A percentile compares a stretch with the other conserved stretches of the same genome.
Evolutionary conservation across 1,140 invertebrate genomes (phyloP).

Genomic region (Heliconius hewitsoni): DNA sequence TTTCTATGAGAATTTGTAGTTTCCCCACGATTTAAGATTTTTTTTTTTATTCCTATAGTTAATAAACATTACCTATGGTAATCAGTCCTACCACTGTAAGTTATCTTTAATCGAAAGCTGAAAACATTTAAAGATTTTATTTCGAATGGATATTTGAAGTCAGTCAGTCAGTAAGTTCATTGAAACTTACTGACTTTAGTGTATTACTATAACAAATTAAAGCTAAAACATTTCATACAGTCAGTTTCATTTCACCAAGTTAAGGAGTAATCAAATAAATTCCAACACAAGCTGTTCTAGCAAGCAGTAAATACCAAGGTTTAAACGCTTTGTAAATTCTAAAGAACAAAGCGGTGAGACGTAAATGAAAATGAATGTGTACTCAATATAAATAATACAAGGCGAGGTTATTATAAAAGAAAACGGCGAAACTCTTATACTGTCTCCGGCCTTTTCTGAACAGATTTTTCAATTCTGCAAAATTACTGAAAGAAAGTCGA

Average conservation of each 20-base stretch:
- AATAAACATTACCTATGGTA: too few relatives aligned
- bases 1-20: too few relatives aligned
- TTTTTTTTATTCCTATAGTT: too few relatives aligned
- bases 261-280: constrained; percentile 14
- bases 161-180: too few relatives aligned
- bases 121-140: too few relatives aligned
- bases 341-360: constrained; percentile 17
- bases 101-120: too few relatives aligned
- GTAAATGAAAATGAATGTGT: constrained; percentile 24
- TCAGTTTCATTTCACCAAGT: constrained; percentile 8
- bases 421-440: constrained; percentile 21
- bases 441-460: constrained; percentile 24
- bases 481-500: constrained; percentile 28
- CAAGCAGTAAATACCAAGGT: constrained; percentile 15
- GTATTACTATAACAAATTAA: not conserved
- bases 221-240: not conserved
- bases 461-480: constrained; percentile 30
- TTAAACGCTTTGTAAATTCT: constrained; percentile 20
- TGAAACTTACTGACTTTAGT: not conserved
- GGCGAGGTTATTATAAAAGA: constrained; percentile 29
- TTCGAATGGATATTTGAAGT: too few relatives aligned
- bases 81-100: too few relatives aligned
- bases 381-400: constrained; percentile 30
- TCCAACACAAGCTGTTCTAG: constrained; percentile 8
- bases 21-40: too few relatives aligned